Percentiles rank a stretch among this genome's conserved stretches.
These are phyloP conservation scores for Athene noctua DNA, from an alignment of 2,113 vertebrate genomes.

Conservation along the genomic window DNA sequence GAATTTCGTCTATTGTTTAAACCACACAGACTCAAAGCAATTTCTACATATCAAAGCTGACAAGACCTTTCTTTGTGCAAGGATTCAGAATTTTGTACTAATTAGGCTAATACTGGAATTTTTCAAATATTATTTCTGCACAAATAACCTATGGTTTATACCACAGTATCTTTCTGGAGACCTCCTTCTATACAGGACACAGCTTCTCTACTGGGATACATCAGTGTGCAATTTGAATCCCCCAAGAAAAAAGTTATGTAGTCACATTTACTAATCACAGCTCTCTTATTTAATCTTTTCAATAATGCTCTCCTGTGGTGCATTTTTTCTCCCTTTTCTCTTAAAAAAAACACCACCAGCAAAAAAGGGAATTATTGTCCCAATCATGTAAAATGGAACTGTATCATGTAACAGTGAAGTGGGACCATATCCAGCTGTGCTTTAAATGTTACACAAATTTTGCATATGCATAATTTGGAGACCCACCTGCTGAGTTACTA, in stretches of 20 bases:
- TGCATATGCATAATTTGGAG: not conserved
- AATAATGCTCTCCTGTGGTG: not conserved
- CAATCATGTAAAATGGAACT: not conserved
- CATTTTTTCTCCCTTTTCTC: not conserved
- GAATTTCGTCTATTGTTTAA: not conserved
- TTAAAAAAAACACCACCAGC: not conserved
- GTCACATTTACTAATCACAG: not conserved
- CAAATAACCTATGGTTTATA: not conserved
- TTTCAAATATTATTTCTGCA: not conserved
- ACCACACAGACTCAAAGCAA: not conserved
- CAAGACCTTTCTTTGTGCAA: not conserved
- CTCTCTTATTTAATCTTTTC: constrained; percentile 1
- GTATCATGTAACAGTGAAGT: not conserved
- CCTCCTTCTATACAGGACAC: not conserved
- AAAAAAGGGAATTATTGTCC: not conserved
- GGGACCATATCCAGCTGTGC: not conserved
- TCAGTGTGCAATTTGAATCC: not conserved
- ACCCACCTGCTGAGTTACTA: constrained; percentile 24
- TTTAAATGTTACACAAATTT: constrained; percentile 27
- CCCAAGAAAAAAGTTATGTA: not conserved
- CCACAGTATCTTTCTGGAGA: not conserved
- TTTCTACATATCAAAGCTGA: not conserved
- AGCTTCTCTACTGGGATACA: not conserved
- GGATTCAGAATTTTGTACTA: not conserved
- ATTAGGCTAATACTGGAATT: not conserved